Conservation (phyloP, 2,888 invertebrate species). For the Phrixothrix hirtus region DNA sequence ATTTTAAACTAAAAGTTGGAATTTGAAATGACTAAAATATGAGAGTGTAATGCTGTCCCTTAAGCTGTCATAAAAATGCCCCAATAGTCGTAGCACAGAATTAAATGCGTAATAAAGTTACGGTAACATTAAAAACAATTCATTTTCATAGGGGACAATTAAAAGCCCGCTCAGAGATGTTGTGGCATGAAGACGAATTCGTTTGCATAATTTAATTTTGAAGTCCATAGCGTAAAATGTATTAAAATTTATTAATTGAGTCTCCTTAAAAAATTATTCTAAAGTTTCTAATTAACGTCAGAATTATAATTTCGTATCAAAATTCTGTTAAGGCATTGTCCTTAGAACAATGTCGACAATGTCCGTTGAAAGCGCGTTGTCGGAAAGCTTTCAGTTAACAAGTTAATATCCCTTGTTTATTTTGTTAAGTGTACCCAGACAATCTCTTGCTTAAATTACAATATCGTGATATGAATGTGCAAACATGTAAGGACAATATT, state of each 20-base stretch:
- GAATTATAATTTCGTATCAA: neutral
- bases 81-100: neutral
- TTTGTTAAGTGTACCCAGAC: constrained; percentile 24
- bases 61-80: too few relatives aligned
- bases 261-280: neutral
- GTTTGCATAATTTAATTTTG: constrained; percentile 17
- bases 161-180: constrained; percentile 4
- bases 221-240: neutral
- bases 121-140: constrained; percentile 9
- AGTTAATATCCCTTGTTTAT: constrained; percentile 22
- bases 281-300: neutral
- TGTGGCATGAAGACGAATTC: constrained; percentile 3
- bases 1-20: too few relatives aligned
- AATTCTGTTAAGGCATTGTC: neutral
- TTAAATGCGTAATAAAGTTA: constrained; percentile 11
- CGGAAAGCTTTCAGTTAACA: constrained; percentile 13
- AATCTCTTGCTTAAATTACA: constrained; percentile 21
- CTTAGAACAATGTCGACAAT: neutral
- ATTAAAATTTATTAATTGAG: constrained; percentile 3
- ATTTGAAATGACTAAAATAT: too few relatives aligned
- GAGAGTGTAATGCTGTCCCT: too few relatives aligned
- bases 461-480: constrained; percentile 15
- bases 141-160: constrained; percentile 9
- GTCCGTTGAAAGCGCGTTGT: constrained; percentile 4
- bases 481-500: constrained; percentile 21